Evolutionary conservation across 2,113 vertebrate species (phyloP), one percentile per base, ranked within the genome.

Genomic region (Cranoglanis bouderius): DNA sequence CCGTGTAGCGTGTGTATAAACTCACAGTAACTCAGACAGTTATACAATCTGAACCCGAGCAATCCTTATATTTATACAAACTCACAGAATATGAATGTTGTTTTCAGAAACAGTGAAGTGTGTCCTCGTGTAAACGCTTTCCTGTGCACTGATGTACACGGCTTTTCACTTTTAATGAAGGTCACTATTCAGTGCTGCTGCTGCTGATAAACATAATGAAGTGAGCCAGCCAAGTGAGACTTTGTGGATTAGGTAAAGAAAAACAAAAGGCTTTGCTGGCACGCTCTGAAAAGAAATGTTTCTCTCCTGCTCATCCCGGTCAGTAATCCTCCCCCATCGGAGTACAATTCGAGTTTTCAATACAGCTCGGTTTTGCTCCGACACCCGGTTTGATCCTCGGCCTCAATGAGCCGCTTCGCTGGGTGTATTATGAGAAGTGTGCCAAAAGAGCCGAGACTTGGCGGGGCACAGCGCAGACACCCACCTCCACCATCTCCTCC

Each of bases 321-420:
- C 81, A 83, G 85, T 90, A 91, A 92, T 91, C 91, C 91, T 46
- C 82, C 91, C 90, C 55, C 40, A 7, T 1, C 19, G 46, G 88
- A 85, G 78, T 43, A 89, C 57, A 87, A 88, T 53, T 87, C 51
- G 72, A 82, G 26, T 19, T 91, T 88, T 87, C 87, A 90, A 88
- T 89, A 65, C 83, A 59, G 89, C 89, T 90, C 4, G 53, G 87
- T 93, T 88, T 87, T 65, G 88, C 88, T 84, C 88, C 89, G 91
- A 92, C 90, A 88, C 90, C 87, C 91, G 87, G 90, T 95, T 94
- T 95, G 94, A 95, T 95, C 93, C 59, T 83, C 90, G 49, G 86
- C 38, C 89, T 88, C 94, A 94, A 94, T 80, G 93, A 96, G 94
- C 92, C 93, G 61, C 94, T 95, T 95, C 93, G 95, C 95, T 94